These are phyloP conservation scores for Mirounga angustirostris DNA, from an alignment of 2,113 vertebrate species.

Conservation along the genomic window DNA sequence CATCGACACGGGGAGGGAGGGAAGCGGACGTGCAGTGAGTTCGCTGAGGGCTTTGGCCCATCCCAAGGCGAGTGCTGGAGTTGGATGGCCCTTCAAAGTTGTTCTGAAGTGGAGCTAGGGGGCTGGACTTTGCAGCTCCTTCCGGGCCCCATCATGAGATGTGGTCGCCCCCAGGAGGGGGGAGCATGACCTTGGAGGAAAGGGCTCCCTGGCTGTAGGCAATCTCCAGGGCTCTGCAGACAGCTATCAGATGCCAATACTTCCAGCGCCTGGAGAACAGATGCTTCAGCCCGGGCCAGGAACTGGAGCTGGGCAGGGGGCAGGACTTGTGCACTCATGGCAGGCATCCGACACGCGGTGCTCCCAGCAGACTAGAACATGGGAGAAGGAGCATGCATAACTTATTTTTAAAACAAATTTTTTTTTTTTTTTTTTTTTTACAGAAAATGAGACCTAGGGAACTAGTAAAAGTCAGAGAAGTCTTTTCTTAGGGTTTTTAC, in stretches of 20 bases:
- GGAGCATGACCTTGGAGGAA: neutral
- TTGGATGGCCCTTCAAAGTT: neutral
- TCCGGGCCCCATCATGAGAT: too few species aligned
- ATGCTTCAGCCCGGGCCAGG: neutral
- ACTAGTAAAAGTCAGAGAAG: neutral
- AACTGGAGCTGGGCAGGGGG: too few species aligned
- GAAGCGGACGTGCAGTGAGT: neutral
- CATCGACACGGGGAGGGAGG: neutral
- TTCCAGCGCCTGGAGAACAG: neutral
- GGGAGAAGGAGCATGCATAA: neutral
- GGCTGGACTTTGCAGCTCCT: neutral
- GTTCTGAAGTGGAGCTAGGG: neutral
- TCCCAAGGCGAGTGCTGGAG: neutral
- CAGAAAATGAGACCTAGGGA: neutral
- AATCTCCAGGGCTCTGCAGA: neutral
- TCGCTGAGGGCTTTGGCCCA: neutral
- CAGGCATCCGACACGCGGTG: neutral
- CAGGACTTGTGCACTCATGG: neutral
- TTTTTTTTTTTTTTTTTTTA: neutral
- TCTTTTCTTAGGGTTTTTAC: neutral
- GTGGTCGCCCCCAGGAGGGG: neutral
- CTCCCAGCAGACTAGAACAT: neutral
- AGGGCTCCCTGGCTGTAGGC: neutral
- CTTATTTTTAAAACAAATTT: neutral
- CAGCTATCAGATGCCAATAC: neutral